Percentiles rank a stretch among this genome's conserved stretches.
Conservation (phyloP, 2,797 vertebrate genomes). For the Sorex maritimensis region DNA sequence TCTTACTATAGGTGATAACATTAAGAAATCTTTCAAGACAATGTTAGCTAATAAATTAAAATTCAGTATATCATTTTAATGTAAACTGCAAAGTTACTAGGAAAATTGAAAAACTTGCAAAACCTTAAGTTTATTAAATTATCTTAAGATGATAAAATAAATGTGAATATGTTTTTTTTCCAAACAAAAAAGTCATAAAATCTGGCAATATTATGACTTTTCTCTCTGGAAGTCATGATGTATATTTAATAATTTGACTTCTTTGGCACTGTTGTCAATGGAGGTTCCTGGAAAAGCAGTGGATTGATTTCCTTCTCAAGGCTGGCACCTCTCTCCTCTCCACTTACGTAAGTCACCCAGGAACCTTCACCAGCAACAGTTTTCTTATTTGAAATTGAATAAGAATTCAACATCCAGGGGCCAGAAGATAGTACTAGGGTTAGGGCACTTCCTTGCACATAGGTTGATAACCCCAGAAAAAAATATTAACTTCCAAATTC, state of each 20-base stretch:
- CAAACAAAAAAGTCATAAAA: constrained; percentile 48
- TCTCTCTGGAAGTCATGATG: not conserved
- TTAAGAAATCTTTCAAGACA: constrained; percentile 37
- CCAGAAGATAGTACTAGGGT: no score
- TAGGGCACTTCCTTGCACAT: no score
- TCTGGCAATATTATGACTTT: not conserved
- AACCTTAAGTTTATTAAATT: not conserved
- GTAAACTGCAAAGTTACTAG: constrained; percentile 38
- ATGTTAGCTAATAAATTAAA: not conserved
- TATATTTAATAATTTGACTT: constrained; percentile 34
- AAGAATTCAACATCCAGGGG: constrained; percentile 43
- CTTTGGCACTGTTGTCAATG: not conserved
- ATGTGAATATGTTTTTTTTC: not conserved
- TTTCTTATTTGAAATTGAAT: constrained; percentile 31
- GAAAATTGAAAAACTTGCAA: constrained; percentile 22
- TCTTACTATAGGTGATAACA: not conserved
- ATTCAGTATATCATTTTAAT: constrained; percentile 49
- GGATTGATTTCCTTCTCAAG: no score
- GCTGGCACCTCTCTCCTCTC: no score
- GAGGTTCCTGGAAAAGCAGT: no score
- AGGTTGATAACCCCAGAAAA: no score
- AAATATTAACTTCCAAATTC: not conserved
- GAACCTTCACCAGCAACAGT: no score
- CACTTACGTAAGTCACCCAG: no score
- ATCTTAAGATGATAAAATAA: constrained; percentile 48